Evolutionary conservation across 2,113 vertebrate genomes (phyloP).

Genomic region (Carollia perspicillata): DNA sequence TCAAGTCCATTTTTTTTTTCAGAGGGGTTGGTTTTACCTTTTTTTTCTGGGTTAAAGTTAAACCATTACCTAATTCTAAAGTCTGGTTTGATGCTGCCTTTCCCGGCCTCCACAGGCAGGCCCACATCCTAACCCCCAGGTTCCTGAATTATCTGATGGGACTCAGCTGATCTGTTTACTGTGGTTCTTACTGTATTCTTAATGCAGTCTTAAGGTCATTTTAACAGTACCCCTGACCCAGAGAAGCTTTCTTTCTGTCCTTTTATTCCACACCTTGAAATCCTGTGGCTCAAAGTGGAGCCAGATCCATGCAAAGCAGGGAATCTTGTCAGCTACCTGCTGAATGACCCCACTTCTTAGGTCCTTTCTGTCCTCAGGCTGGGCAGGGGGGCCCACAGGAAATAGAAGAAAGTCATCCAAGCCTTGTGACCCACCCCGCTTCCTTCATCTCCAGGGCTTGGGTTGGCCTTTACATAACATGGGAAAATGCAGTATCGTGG

Average conservation of each 20-base stretch:
- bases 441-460: not conserved
- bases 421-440: not conserved
- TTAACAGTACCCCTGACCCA: not conserved
- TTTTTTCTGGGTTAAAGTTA: constrained; percentile 20
- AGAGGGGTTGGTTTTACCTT: not conserved
- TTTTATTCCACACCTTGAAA: not conserved
- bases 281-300: not conserved
- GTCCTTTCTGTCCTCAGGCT: not conserved
- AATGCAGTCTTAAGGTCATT: not conserved
- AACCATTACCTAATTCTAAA: not conserved
- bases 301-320: not conserved
- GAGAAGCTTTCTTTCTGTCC: not conserved
- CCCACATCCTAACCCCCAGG: not conserved
- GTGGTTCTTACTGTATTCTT: not conserved
- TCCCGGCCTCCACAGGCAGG: not conserved
- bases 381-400: not conserved
- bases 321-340: not conserved
- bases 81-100: not conserved
- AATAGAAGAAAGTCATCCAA: not conserved
- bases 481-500: not conserved
- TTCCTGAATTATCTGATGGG: not conserved
- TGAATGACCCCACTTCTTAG: not conserved
- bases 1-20: not conserved
- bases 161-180: not conserved
- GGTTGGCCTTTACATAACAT: not conserved